Evolutionary conservation across 2,888 invertebrate genomes (phyloP), one percentile per base, ranked within the genome.

Genomic region (Caenorhabditis plicata): DNA sequence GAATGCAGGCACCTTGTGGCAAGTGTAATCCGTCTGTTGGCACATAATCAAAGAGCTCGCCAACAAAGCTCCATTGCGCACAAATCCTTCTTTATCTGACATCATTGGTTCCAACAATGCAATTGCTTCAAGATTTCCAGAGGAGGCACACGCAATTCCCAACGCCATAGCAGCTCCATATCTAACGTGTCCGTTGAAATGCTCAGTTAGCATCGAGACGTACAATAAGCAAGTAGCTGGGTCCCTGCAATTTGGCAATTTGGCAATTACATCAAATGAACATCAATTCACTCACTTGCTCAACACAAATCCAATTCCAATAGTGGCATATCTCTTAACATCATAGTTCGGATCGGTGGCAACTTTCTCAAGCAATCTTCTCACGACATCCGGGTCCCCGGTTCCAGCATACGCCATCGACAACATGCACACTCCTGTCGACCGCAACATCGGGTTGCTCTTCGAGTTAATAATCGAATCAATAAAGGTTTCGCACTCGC

Each of bases 321-420:
- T 96, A 17, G 96, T 96, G 31, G 98, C 96, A 48, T 95, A 95
- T 53, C 98, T 88, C 64, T 98, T 88, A 1, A 99, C 98, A 83
- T 98, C 98, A 81, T 98, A 94, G 81, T 96, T 96, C 0, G 98
- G 96, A 84, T 98, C 98, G 32, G 94, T 93, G 33, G 88, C 96
- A 17, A 71, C 71, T 60, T 77, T 80, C 31, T 71, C 73, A 5
- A 98, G 87, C 35, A 98, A 86, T 70, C 90, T 90, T 48, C 93
- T 87, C 78, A 96, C 94, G 2, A 96, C 96, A 81, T 90, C 89
- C 82, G 96, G 98, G 82, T 93, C 93, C 49, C 95, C 95, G 11
- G 94, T 93, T 22, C 98, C 98, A 82, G 92, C 93, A 46, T 80
- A 80, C 7, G 79, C 79, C 77, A 81, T 71, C 1, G 95, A 96